These are phyloP conservation scores for Symphodus melops DNA, from an alignment of 2,113 vertebrate genomes.

Conservation along the genomic window DNA sequence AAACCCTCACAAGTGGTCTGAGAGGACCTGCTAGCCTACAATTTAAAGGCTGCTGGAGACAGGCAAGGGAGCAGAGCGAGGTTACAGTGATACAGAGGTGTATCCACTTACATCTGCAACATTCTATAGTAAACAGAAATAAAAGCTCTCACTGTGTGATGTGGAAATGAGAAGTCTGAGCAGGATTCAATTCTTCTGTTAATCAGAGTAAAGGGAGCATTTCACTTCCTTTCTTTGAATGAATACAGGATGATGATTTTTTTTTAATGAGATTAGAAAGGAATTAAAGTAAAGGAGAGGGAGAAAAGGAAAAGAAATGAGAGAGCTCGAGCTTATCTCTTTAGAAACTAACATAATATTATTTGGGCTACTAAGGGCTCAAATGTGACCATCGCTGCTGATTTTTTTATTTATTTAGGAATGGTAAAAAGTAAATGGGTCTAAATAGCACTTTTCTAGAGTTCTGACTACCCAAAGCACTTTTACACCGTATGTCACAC, in stretches of 20 bases:
- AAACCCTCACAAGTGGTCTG: constrained; percentile 53
- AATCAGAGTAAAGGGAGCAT: constrained; percentile 3
- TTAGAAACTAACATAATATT: too few relatives aligned
- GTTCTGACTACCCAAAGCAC: too few relatives aligned
- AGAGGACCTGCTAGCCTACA: constrained; percentile 37
- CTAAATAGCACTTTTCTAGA: too few relatives aligned
- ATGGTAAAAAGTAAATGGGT: too few relatives aligned
- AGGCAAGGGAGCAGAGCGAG: not conserved
- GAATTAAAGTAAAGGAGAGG: too few relatives aligned
- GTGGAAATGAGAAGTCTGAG: constrained; percentile 25
- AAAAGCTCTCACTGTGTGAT: not conserved
- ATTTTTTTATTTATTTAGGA: too few relatives aligned
- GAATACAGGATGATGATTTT: constrained; percentile 4
- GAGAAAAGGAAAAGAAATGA: too few relatives aligned
- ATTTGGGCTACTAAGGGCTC: too few relatives aligned
- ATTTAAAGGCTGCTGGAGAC: constrained; percentile 14
- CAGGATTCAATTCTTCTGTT: constrained; percentile 12
- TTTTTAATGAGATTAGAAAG: too few relatives aligned
- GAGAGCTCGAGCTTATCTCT: too few relatives aligned
- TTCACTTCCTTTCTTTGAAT: constrained; percentile 11
- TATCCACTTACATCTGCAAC: constrained; percentile 8
- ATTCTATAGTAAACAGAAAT: not conserved
- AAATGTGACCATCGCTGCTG: too few relatives aligned
- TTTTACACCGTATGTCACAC: too few relatives aligned
- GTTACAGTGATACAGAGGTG: constrained; percentile 2